Evolutionary conservation across 2,797 vertebrate genomes (phyloP).

Genomic region (Poecilia picta): DNA sequence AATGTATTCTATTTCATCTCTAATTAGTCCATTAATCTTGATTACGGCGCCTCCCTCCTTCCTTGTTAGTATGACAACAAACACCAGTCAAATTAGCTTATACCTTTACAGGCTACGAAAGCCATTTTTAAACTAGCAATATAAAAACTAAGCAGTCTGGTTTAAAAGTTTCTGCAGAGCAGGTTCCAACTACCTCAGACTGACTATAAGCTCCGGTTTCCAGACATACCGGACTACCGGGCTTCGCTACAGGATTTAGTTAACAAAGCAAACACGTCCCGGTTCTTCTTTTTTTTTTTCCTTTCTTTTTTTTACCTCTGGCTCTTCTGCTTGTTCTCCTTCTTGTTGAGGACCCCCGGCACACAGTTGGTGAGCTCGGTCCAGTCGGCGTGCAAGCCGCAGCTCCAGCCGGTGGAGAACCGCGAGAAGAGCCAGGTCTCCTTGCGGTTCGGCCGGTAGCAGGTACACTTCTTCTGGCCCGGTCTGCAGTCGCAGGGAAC

Average conservation of each 20-base stretch:
- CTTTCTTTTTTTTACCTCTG: conserved; percentile 67
- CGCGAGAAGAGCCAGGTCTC: conserved; percentile 99
- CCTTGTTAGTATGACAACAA: neutral
- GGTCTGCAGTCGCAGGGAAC: conserved; percentile 97
- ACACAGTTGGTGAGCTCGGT: conserved; percentile 99
- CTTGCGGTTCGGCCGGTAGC: conserved; percentile 95
- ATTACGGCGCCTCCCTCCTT: neutral
- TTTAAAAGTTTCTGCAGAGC: neutral
- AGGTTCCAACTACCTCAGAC: neutral
- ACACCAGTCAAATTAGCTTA: neutral
- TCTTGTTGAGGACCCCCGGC: conserved; percentile 95
- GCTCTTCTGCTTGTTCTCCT: conserved; percentile 85
- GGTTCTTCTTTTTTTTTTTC: no score
- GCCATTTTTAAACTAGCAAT: neutral
- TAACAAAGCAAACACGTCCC: neutral
- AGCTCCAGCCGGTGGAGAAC: conserved; percentile 99
- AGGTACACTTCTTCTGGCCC: conserved; percentile 99
- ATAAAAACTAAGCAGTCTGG: neutral
- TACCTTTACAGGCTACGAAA: neutral
- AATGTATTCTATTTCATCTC: neutral
- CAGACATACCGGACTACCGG: neutral
- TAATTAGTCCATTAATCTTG: neutral
- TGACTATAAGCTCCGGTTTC: neutral
- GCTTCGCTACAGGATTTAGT: neutral
- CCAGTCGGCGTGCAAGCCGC: conserved; percentile 99